Percentiles rank a stretch among this genome's conserved stretches.
Conservation (phyloP, 1,140 invertebrate species). For the Agrilus planipennis region DNA sequence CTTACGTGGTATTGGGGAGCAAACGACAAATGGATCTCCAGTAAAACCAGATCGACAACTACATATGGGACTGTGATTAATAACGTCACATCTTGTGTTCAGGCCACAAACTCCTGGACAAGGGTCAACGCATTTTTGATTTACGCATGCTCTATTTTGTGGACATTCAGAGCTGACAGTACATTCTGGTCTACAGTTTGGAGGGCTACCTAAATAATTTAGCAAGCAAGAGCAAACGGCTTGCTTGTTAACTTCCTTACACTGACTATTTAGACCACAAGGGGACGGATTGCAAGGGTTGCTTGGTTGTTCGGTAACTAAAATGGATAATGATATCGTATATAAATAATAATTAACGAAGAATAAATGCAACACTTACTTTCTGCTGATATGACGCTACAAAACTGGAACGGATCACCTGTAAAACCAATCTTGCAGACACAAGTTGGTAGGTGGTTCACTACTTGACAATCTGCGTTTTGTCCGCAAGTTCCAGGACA, state of each 20-base stretch:
- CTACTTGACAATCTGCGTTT: slow-evolving; percentile 47
- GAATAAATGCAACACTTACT: slow-evolving; percentile 19
- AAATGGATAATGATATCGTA: slow-evolving; percentile 48
- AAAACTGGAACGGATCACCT: slow-evolving; percentile 49
- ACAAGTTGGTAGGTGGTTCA: slow-evolving; percentile 46
- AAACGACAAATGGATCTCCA: slow-evolving; percentile 51
- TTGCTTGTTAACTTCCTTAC: slow-evolving; percentile 41
- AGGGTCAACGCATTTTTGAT: slow-evolving; percentile 54
- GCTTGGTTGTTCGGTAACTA: slow-evolving; percentile 20
- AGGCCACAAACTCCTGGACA: slow-evolving; percentile 56
- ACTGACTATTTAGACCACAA: slow-evolving; percentile 55
- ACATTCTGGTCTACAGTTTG: slow-evolving; percentile 60
- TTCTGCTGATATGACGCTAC: slow-evolving; percentile 25
- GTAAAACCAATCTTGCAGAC: slow-evolving; percentile 44
- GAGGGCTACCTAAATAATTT: slow-evolving; percentile 56
- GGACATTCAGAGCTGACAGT: slow-evolving; percentile 54
- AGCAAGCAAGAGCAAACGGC: slow-evolving; percentile 53
- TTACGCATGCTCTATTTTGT: slow-evolving; percentile 49
- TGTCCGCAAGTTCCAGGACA: slow-evolving; percentile 52
- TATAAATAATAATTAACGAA: slow-evolving; percentile 49
- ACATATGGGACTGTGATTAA: slow-evolving; percentile 40
- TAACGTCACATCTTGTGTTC: slow-evolving; percentile 39
- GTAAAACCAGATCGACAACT: slow-evolving; percentile 42
- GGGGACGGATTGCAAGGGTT: slow-evolving; percentile 57
- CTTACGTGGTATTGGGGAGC: slow-evolving; percentile 24